Evolutionary conservation across 2,888 invertebrate genomes (phyloP).

Genomic region (Girardia tigrina): DNA sequence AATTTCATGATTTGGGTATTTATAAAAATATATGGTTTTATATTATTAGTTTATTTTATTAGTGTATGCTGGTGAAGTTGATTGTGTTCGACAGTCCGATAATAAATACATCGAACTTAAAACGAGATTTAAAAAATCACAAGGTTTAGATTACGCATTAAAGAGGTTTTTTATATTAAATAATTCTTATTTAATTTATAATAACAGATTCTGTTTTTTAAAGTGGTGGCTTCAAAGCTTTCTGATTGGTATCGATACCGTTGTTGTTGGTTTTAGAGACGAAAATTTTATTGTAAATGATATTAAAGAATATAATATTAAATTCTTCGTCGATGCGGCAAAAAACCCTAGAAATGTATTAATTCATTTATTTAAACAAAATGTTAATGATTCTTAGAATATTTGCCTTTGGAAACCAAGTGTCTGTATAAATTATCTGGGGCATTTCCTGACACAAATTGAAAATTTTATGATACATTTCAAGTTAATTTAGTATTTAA

Average conservation of each 20-base stretch:
- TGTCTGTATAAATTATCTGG: background rate
- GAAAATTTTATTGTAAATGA: constrained; percentile 4
- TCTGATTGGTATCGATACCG: background rate
- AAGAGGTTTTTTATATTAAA: background rate
- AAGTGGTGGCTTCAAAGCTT: constrained; percentile 7
- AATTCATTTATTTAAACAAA: background rate
- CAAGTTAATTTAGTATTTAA: background rate
- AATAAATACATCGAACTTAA: background rate
- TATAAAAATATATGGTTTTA: background rate
- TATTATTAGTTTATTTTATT: background rate
- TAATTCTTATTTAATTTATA: background rate
- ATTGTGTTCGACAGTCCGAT: background rate
- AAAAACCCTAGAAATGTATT: background rate
- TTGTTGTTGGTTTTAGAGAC: background rate
- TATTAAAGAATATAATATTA: background rate
- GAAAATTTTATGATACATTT: background rate
- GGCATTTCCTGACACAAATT: background rate
- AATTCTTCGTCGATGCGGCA: background rate
- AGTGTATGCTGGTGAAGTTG: background rate
- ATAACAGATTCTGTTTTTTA: background rate
- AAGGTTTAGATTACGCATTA: background rate
- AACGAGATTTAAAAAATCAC: background rate
- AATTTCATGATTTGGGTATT: background rate
- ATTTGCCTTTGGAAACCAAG: background rate
- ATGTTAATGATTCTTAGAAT: background rate